These are phyloP conservation scores for Glaucidium brasilianum DNA, from an alignment of 2,113 vertebrate genomes.

Conservation along the genomic window DNA sequence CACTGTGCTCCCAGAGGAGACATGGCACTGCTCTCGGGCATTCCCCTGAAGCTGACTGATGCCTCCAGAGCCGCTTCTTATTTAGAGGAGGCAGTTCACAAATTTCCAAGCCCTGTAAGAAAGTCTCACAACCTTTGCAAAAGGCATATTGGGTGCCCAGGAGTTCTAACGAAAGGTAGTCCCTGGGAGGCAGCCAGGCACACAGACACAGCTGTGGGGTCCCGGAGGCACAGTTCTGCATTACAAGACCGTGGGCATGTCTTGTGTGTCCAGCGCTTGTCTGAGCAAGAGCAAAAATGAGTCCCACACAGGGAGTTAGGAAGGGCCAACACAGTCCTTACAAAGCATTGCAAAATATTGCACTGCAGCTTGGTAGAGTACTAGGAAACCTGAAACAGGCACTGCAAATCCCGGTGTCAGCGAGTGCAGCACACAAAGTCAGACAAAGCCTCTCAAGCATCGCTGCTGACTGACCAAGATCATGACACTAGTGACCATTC, in stretches of 20 bases:
- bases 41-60: not conserved
- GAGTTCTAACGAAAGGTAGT: not conserved
- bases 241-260: fast-evolving
- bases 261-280: not conserved
- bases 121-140: not conserved
- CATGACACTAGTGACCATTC: not conserved
- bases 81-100: not conserved
- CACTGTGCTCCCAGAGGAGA: not conserved
- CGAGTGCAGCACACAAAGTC: not conserved
- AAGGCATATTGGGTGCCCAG: not conserved
- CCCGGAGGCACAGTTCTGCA: not conserved
- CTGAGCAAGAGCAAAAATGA: not conserved
- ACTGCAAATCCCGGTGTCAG: not conserved
- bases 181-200: not conserved
- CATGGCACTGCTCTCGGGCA: fast-evolving
- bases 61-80: not conserved
- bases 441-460: not conserved
- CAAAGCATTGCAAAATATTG: not conserved
- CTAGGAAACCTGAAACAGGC: not conserved
- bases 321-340: not conserved
- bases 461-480: not conserved
- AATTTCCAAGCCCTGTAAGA: not conserved
- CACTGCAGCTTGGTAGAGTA: not conserved
- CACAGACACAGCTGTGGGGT: fast-evolving
- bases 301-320: not conserved